Percentiles rank a stretch among this genome's conserved stretches.
Conservation (phyloP, 2,113 vertebrate species). For the Bubalus kerabau region DNA sequence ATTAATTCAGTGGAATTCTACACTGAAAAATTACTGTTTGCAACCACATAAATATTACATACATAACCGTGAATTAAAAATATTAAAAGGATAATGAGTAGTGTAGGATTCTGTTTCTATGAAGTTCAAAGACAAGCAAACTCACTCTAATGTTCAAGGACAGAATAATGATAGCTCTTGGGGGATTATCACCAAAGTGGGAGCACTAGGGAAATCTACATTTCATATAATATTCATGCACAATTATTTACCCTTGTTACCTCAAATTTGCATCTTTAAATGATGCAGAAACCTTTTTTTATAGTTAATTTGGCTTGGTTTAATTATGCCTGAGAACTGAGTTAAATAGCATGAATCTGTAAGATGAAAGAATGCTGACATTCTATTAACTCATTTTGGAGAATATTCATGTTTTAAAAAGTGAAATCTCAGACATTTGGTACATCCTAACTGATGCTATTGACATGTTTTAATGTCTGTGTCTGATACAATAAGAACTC, state of each 20-base stretch:
- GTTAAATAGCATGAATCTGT: background rate
- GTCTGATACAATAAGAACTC: constrained; percentile 50
- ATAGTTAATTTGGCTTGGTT: constrained; percentile 20
- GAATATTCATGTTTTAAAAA: constrained; percentile 12
- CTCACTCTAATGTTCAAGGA: background rate
- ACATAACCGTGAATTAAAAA: background rate
- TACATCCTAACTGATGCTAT: background rate
- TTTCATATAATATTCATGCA: background rate
- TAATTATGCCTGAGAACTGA: background rate
- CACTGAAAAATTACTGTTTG: background rate
- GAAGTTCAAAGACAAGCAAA: background rate
- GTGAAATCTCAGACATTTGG: constrained; percentile 26
- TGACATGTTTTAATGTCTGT: constrained; percentile 23
- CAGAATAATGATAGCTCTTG: background rate
- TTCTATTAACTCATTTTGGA: constrained; percentile 49
- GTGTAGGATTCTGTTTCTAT: background rate
- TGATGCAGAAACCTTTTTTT: background rate
- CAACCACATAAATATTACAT: background rate
- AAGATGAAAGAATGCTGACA: background rate
- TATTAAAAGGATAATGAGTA: background rate
- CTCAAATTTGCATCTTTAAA: background rate
- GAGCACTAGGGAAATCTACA: background rate
- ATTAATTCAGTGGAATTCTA: background rate
- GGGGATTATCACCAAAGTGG: background rate
- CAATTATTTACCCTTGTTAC: background rate